Evolutionary conservation across 2,113 vertebrate species (phyloP).

Genomic region (Myocastor coypus): DNA sequence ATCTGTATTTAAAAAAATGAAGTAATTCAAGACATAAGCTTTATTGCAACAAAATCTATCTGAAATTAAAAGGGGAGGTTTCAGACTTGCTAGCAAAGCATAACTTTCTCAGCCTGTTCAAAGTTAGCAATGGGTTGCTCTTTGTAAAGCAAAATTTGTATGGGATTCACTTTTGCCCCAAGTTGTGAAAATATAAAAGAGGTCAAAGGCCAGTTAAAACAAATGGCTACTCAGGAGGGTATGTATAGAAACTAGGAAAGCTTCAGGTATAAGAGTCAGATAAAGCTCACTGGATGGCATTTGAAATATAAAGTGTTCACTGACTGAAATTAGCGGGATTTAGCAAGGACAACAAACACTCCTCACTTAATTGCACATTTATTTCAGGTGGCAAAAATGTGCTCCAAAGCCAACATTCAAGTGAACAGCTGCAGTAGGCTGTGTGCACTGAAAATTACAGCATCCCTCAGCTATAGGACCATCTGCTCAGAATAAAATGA

Average conservation of each 20-base stretch:
- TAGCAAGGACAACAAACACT: conserved; percentile 83
- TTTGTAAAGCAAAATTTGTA: conserved; percentile 56
- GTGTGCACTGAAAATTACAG: conserved; percentile 84
- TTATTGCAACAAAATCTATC: conserved; percentile 32
- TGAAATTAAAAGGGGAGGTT: conserved; percentile 59
- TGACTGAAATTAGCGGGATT: conserved; percentile 82
- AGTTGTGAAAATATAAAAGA: conserved; percentile 67
- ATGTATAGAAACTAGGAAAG: conserved; percentile 47
- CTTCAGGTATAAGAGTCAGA: conserved; percentile 50
- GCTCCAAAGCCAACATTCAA: conserved; percentile 87
- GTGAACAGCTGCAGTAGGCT: conserved; percentile 89
- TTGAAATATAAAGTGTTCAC: conserved; percentile 72
- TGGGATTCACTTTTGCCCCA: conserved; percentile 56
- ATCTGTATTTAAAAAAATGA: background rate
- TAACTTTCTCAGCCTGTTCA: conserved; percentile 59
- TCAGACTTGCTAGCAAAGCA: conserved; percentile 60
- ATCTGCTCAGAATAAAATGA: conserved; percentile 89
- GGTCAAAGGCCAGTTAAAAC: conserved; percentile 68
- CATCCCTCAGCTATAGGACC: conserved; percentile 85
- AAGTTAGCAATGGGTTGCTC: conserved; percentile 44
- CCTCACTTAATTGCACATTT: conserved; percentile 85
- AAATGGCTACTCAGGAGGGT: conserved; percentile 57
- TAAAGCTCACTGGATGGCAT: conserved; percentile 63
- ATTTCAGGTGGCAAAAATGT: conserved; percentile 87
- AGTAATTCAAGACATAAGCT: conserved; percentile 48